Conservation (phyloP, 2,113 vertebrate genomes). For the Athene cunicularia region DNA sequence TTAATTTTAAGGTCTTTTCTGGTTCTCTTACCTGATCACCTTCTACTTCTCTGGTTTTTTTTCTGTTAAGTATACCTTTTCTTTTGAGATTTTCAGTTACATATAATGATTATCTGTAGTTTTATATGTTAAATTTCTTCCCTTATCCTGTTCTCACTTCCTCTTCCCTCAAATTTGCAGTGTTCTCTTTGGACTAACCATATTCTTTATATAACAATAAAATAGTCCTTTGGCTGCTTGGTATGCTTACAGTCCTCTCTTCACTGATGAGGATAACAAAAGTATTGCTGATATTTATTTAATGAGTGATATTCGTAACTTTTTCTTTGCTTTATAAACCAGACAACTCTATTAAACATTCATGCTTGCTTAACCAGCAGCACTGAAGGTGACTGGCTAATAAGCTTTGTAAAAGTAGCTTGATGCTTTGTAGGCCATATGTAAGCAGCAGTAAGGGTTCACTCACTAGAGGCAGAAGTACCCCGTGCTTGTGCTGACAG, state of each 20-base stretch:
- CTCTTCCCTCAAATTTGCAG: background rate
- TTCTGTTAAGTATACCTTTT: background rate
- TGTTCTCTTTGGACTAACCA: background rate
- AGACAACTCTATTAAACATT: background rate
- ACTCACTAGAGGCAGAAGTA: background rate
- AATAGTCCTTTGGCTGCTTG: background rate
- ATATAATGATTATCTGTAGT: background rate
- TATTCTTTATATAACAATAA: background rate
- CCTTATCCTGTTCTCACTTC: background rate
- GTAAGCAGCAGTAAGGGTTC: background rate
- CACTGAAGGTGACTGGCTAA: background rate
- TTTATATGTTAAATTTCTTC: background rate
- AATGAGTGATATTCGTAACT: background rate
- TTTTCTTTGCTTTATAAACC: background rate
- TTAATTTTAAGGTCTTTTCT: background rate
- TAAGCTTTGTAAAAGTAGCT: background rate
- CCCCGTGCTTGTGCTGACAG: background rate
- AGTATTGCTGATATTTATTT: background rate
- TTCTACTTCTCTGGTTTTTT: background rate
- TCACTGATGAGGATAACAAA: background rate
- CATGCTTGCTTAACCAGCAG: background rate
- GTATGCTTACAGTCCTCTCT: background rate
- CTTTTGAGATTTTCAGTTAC: background rate
- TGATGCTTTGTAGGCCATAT: background rate
- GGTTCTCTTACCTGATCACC: background rate